Conservation (phyloP, 1,140 invertebrate genomes). For the Globodera rostochiensis region DNA sequence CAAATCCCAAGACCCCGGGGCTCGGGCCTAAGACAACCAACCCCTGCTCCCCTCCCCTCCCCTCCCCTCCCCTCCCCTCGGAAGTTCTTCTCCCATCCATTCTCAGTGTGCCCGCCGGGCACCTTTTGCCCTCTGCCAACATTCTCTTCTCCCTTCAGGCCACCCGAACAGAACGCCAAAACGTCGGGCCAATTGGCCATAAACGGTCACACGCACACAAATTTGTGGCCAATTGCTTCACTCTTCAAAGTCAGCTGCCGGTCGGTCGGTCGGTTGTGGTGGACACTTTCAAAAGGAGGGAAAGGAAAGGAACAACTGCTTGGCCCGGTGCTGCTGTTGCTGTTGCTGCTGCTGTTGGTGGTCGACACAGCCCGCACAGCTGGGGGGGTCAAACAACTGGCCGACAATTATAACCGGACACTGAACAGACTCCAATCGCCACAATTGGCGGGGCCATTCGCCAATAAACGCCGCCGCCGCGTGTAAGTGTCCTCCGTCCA, state of each 20-base stretch:
- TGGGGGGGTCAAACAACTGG: neutral
- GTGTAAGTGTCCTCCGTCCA: neutral
- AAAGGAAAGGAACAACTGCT: neutral
- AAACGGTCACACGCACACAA: conserved; percentile 6
- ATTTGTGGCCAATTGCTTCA: conserved; percentile 3
- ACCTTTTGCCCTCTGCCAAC: neutral
- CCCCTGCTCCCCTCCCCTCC: neutral
- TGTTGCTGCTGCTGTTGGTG: no score
- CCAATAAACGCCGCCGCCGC: neutral
- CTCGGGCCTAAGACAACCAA: neutral
- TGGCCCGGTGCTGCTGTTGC: no score
- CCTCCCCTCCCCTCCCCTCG: neutral
- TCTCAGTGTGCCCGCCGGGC: neutral
- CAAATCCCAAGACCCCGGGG: neutral
- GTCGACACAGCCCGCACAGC: neutral
- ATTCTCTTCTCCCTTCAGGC: neutral
- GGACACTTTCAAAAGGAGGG: neutral
- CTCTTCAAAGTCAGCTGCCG: conserved; percentile 7
- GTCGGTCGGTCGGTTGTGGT: neutral
- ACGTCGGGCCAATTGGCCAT: conserved; percentile 12
- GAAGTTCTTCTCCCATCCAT: neutral
- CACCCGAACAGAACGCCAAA: neutral
- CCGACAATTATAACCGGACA: neutral
- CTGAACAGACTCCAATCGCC: neutral
- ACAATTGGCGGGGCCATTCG: conserved; percentile 10